Conservation (phyloP, 2,888 invertebrate genomes). For the Ernsta delagoae region DNA sequence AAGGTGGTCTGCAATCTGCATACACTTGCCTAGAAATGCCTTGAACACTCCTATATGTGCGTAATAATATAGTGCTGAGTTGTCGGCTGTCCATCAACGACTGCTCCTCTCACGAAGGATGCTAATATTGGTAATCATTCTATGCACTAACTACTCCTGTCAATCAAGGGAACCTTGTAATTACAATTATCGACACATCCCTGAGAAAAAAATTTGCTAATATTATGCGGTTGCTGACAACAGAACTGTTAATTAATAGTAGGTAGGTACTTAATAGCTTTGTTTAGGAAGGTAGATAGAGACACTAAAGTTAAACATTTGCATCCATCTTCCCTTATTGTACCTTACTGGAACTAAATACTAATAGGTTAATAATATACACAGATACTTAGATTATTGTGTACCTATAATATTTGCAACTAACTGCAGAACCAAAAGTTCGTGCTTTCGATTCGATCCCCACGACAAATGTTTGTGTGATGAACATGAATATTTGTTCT, state of each 20-base stretch:
- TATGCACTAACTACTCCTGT: slow-evolving; percentile 47
- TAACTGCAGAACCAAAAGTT: no score
- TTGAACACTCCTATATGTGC: not conserved
- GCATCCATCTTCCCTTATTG: no score
- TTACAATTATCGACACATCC: not conserved
- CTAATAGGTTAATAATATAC: no score
- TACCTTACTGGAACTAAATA: no score
- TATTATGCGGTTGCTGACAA: not conserved
- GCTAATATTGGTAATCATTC: slow-evolving; percentile 45
- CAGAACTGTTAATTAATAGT: not conserved
- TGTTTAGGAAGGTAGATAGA: not conserved
- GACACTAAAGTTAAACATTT: no score
- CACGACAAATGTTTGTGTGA: no score
- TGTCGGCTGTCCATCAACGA: slow-evolving; percentile 43
- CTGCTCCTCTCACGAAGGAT: slow-evolving; percentile 48
- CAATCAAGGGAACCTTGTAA: slow-evolving; percentile 41
- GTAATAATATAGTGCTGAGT: slow-evolving; percentile 20
- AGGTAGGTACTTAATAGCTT: not conserved
- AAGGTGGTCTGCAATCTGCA: slow-evolving; percentile 36
- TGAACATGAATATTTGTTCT: no score
- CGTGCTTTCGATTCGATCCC: no score
- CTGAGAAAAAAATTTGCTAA: not conserved
- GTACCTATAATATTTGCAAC: no score
- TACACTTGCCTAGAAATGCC: slow-evolving; percentile 26
- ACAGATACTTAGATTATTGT: no score